Conservation (phyloP, 2,797 vertebrate genomes). For the Schizopygopsis malacanthus region DNA sequence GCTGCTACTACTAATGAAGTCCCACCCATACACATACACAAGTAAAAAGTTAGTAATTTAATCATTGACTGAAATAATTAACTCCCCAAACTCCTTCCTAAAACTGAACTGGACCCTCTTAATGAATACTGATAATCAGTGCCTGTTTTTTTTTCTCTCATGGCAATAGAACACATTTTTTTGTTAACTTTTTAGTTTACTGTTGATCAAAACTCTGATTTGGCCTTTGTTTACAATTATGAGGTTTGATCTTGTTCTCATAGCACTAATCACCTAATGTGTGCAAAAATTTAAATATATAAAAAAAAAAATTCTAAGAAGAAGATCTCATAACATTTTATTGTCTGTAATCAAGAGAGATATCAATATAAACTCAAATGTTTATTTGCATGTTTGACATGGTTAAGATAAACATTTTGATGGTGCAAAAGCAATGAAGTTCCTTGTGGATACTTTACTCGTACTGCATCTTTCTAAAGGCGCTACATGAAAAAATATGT, state of each 20-base stretch:
- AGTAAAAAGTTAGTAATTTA: too few relatives aligned
- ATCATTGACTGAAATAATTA: background rate
- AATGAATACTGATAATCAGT: background rate
- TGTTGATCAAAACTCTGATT: background rate
- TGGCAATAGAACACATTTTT: background rate
- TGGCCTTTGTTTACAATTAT: background rate
- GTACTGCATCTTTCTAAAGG: too few relatives aligned
- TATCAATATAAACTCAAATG: background rate
- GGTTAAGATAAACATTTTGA: background rate
- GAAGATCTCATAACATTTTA: background rate
- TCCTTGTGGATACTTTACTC: too few relatives aligned
- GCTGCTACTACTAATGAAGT: background rate
- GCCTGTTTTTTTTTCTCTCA: background rate
- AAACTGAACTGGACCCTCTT: background rate
- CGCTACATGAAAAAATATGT: accelerated
- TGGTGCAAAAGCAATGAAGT: background rate
- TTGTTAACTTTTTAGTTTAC: too few relatives aligned
- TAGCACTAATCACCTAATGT: background rate
- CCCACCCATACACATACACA: too few relatives aligned
- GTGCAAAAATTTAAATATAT: background rate
- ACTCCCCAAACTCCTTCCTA: background rate
- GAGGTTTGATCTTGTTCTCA: background rate
- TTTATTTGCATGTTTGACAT: background rate
- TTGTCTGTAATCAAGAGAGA: background rate
- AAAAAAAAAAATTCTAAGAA: too few relatives aligned